Evolutionary conservation across 2,797 vertebrate species (phyloP), one percentile per base, ranked within the genome.

Genomic region (Momotus momota): DNA sequence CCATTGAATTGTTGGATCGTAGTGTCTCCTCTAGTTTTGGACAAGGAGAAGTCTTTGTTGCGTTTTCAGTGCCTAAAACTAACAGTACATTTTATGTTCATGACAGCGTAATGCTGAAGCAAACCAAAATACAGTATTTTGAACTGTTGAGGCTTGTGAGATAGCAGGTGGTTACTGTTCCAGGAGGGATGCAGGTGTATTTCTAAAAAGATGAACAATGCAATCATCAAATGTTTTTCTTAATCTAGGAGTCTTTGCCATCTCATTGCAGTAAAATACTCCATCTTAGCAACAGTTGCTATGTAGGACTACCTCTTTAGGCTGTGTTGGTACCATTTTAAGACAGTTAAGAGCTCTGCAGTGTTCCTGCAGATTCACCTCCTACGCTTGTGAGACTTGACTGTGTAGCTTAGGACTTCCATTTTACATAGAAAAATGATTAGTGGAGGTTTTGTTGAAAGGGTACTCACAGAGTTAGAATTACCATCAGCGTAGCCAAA

Each of bases 251-350:
- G 20, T 60, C 65, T 84, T 90, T 85, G 73, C 70, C 62, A 14
- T 95, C 27, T 94, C 64, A n/a, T 19, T 93, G 62, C 80, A 54
- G 83, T 75, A 69, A 84, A 81, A 79, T 79, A 55, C 80, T 92
- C 66, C 35, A 46, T 84, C 73, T 26, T 96, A 90, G 95, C 91
- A 96, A 94, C 94, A 96, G 94, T 95, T 97, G 94, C 94, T 94
- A 86, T 49, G 96, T 88, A 74, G 74, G n/a, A 35, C 29, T 93
- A 15, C 43, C 62, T 78, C 88, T 92, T 88, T 66, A 81, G 61
- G 61, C 81, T 86, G 4, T 5, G 6, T 65, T 86, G 51, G 54
- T 91, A 81, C 58, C 72, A 38, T 95, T 92, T 93, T 58, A 81
- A 81, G 69, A 74, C 7, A 54, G 6, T 40, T 92, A 65, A 91